Conservation (phyloP, 1,140 invertebrate genomes). For the Physella acuta region DNA sequence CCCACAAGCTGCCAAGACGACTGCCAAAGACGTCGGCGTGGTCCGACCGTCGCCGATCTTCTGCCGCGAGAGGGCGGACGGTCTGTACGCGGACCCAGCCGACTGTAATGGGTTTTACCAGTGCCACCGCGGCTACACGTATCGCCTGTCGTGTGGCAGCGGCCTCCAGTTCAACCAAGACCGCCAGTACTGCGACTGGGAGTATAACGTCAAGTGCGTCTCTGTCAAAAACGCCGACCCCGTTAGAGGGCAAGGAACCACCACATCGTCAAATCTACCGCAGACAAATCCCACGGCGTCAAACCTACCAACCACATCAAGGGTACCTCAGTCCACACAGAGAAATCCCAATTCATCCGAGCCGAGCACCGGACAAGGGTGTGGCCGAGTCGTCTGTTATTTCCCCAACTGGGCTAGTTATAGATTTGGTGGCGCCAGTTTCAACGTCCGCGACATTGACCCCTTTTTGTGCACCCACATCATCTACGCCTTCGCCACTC, state of each 20-base stretch:
- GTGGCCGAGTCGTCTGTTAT: conserved; percentile 34
- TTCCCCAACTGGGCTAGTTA: conserved; percentile 51
- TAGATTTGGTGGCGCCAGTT: conserved; percentile 47
- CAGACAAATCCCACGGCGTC: not conserved
- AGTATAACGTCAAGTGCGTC: not conserved
- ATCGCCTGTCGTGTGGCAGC: not conserved
- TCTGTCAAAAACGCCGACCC: not conserved
- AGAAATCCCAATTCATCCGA: not conserved
- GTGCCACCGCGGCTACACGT: not conserved
- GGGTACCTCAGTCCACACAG: too few relatives aligned
- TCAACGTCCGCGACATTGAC: conserved; percentile 70
- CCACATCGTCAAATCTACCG: not conserved
- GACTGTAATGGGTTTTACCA: conserved; percentile 3
- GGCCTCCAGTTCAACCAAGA: not conserved
- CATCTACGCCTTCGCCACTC: conserved; percentile 75
- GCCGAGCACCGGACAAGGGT: not conserved
- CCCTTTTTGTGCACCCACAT: conserved; percentile 77
- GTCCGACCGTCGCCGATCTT: not conserved
- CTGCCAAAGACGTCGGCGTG: too few relatives aligned
- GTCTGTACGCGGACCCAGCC: not conserved
- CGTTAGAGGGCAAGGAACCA: not conserved
- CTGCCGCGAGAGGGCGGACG: not conserved
- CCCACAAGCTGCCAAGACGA: not conserved
- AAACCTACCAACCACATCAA: not conserved
- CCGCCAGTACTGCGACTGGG: conserved; percentile 3